A percentile compares a stretch with the other conserved stretches of the same genome.
These are phyloP conservation scores for Falco rusticolus DNA, from an alignment of 2,797 vertebrate genomes.

Conservation along the genomic window DNA sequence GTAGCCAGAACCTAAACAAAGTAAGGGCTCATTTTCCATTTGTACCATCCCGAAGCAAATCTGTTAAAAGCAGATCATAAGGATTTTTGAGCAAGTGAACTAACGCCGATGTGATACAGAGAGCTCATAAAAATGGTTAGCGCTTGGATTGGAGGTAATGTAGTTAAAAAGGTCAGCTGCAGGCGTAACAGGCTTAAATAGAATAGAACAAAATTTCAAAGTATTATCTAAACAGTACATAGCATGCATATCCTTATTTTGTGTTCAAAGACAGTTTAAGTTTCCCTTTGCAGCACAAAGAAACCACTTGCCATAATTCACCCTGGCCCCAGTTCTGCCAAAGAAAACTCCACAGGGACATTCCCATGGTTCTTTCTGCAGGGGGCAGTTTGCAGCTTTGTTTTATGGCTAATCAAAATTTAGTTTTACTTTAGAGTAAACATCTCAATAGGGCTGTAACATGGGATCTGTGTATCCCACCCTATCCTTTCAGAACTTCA, in stretches of 20 bases:
- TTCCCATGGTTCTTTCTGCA: background rate
- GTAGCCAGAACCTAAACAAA: background rate
- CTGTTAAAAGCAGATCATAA: background rate
- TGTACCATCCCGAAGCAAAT: background rate
- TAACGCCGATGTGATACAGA: background rate
- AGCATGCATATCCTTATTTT: background rate
- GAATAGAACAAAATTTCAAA: background rate
- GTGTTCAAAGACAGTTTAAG: background rate
- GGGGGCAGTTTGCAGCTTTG: background rate
- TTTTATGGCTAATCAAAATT: background rate
- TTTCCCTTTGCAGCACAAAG: background rate
- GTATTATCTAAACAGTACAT: background rate
- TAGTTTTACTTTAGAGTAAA: background rate
- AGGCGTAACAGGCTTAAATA: background rate
- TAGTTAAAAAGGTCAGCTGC: background rate
- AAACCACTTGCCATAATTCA: background rate
- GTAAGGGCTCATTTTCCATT: background rate
- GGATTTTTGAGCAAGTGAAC: background rate
- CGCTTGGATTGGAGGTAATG: background rate
- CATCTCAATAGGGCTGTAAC: background rate
- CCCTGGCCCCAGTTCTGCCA: background rate
- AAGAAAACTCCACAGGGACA: background rate
- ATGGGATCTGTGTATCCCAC: background rate
- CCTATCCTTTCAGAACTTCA: background rate
- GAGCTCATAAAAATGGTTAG: background rate